These are phyloP conservation scores for Phasianus colchicus DNA, from an alignment of 2,113 vertebrate species.

Conservation along the genomic window DNA sequence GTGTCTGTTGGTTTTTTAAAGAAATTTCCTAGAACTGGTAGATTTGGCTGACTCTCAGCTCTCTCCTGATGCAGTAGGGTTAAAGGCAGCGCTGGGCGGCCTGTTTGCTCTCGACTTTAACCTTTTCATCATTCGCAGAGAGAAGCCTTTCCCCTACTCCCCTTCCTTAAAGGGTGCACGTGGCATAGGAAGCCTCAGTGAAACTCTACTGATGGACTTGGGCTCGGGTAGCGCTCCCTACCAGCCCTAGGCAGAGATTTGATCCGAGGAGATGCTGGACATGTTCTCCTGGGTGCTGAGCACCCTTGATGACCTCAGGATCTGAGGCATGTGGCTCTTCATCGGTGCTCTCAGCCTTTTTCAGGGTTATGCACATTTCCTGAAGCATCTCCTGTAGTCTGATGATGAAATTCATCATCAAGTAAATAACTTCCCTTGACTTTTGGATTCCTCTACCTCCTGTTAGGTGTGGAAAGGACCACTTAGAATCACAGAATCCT, in stretches of 20 bases:
- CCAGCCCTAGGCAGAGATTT: not conserved
- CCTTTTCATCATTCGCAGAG: constrained; percentile 17
- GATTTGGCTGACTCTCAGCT: constrained; percentile 47
- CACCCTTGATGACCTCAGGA: not conserved
- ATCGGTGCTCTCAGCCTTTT: not conserved
- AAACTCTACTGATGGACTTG: not conserved
- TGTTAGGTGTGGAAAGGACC: not conserved
- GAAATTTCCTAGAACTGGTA: constrained; percentile 67
- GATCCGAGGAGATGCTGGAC: not conserved
- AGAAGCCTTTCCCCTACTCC: not conserved
- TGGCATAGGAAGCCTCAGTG: not conserved
- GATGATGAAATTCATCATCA: not conserved
- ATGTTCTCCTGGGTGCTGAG: not conserved
- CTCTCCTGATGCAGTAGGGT: constrained; percentile 34
- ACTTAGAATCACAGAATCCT: too few species aligned
- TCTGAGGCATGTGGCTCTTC: not conserved
- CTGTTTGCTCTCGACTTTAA: constrained; percentile 51
- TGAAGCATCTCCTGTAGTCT: not conserved
- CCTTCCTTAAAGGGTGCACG: not conserved
- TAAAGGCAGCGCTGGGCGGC: constrained; percentile 51
- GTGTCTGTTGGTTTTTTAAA: not conserved
- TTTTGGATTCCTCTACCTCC: not conserved
- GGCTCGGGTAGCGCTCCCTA: not conserved
- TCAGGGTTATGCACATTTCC: not conserved
- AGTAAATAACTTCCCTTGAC: not conserved